These are phyloP conservation scores for Sapajus apella DNA, from an alignment of 2,113 vertebrate genomes.

Conservation along the genomic window DNA sequence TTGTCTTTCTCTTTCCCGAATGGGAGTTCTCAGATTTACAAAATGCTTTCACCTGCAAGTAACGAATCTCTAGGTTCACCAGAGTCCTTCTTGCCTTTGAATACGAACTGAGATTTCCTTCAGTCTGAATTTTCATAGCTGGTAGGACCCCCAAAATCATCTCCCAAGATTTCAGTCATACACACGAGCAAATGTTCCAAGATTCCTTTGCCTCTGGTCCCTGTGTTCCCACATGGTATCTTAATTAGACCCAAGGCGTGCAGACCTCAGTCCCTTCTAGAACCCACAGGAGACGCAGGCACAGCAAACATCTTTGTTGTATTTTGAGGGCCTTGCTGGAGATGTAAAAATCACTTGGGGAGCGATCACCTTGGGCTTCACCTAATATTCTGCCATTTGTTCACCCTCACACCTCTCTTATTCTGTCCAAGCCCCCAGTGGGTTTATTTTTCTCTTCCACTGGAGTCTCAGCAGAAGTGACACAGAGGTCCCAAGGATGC, in stretches of 20 bases:
- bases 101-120: not conserved
- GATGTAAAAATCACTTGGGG: not conserved
- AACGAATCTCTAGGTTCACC: not conserved
- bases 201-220: not conserved
- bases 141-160: not conserved
- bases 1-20: not conserved
- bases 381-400: too few species aligned
- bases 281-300: not conserved
- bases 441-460: not conserved
- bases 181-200: not conserved
- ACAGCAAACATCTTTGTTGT: not conserved
- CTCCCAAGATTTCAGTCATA: not conserved
- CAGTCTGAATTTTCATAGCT: not conserved
- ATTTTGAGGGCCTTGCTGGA: not conserved
- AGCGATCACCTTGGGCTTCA: not conserved
- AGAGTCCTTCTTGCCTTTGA: not conserved
- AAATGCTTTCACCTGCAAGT: accelerated
- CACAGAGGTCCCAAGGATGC: not conserved
- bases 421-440: not conserved
- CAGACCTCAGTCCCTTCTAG: not conserved
- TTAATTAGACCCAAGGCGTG: not conserved
- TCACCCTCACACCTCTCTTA: not conserved
- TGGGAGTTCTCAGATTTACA: not conserved
- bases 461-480: not conserved
- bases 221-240: not conserved